phyloP scores from a whole-genome alignment of 2,888 invertebrate species.

The Drosophila atripex region DNA sequence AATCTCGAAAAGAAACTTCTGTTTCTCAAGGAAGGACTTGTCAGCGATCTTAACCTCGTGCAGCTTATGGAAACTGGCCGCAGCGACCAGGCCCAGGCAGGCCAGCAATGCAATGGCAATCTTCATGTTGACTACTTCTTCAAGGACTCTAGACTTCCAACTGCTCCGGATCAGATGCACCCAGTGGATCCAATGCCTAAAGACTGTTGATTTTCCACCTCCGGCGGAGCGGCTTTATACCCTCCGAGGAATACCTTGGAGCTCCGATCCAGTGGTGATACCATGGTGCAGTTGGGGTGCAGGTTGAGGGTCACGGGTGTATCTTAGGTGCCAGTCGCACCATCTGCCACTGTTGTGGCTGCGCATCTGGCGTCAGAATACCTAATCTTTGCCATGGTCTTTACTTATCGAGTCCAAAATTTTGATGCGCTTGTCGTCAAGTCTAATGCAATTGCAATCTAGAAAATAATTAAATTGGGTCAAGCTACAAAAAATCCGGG shows the following conservation, averaged over 20 bases:
- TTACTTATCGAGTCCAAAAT: background rate
- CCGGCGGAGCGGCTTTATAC: conserved; percentile 37
- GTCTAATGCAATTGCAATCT: background rate
- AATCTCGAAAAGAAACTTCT: conserved; percentile 77
- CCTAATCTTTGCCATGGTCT: conserved; percentile 30
- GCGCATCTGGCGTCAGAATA: conserved; percentile 20
- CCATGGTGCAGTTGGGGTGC: conserved; percentile 14
- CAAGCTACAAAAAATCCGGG: conserved; percentile 4
- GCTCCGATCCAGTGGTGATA: background rate
- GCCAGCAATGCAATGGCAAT: conserved; percentile 75
- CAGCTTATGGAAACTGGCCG: conserved; percentile 54
- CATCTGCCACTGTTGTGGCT: conserved; percentile 36
- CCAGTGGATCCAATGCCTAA: conserved; percentile 68
- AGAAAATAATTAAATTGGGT: background rate
- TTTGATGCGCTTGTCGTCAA: background rate
- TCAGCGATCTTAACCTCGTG: conserved; percentile 71
- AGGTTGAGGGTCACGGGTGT: conserved; percentile 45
- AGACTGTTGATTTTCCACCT: conserved; percentile 60
- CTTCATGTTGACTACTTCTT: conserved; percentile 67
- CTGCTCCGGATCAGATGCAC: conserved; percentile 64
- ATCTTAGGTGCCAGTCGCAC: conserved; percentile 46
- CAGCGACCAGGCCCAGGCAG: conserved; percentile 72
- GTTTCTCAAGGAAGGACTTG: conserved; percentile 66
- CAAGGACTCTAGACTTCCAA: conserved; percentile 30
- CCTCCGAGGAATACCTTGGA: background rate